A percentile compares a stretch with the other conserved stretches of the same genome.
Evolutionary conservation across 2,113 vertebrate genomes (phyloP).

Genomic region (Tapirus terrestris): DNA sequence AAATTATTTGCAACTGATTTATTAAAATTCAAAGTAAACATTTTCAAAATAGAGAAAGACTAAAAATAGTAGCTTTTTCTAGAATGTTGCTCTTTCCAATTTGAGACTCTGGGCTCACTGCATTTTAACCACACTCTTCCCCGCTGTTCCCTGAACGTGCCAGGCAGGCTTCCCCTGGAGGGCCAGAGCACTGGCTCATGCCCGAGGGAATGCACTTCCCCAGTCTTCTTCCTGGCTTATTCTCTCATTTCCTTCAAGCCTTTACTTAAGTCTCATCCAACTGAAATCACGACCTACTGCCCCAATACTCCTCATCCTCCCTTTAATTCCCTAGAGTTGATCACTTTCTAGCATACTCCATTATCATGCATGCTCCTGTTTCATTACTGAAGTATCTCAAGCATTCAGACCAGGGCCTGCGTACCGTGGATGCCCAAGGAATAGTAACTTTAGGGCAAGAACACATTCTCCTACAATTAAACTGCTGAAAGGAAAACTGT

Average conservation of each 20-base stretch:
- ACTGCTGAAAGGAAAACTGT: background rate
- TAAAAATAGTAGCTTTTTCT: background rate
- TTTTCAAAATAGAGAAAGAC: background rate
- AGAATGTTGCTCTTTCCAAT: background rate
- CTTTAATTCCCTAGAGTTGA: background rate
- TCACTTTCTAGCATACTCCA: background rate
- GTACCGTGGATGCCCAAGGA: background rate
- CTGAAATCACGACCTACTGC: background rate
- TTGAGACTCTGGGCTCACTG: background rate
- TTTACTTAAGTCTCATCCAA: background rate
- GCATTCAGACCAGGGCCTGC: background rate
- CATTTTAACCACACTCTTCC: background rate
- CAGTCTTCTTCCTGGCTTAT: background rate
- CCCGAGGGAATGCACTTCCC: fast-evolving
- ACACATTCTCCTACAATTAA: background rate
- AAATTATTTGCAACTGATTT: conserved; percentile 43
- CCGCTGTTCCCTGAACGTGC: fast-evolving
- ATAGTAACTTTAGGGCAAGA: background rate
- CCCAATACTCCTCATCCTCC: background rate
- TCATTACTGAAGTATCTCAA: background rate
- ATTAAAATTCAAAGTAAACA: conserved; percentile 38
- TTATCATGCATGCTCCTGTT: fast-evolving
- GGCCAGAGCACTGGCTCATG: fast-evolving
- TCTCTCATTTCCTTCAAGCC: background rate
- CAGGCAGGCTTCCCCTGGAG: background rate